phyloP scores from a whole-genome alignment of 2,797 vertebrate genomes.

The Galagoides demidoff region DNA sequence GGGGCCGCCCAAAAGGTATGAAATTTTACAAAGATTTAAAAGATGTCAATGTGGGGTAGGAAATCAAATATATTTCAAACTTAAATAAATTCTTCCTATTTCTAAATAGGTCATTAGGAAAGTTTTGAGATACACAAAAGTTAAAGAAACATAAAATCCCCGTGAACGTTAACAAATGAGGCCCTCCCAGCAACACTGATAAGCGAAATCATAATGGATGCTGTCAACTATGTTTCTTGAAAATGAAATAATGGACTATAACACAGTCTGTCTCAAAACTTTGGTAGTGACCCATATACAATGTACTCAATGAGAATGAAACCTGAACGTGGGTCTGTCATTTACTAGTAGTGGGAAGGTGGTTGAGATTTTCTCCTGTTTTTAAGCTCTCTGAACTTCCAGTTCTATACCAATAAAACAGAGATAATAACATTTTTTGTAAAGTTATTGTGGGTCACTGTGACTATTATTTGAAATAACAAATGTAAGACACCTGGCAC shows the following conservation, averaged over 20 bases:
- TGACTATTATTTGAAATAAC: not conserved
- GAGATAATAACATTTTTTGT: not conserved
- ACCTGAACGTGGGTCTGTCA: not conserved
- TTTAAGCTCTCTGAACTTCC: not conserved
- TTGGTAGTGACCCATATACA: not conserved
- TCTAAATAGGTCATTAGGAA: not conserved
- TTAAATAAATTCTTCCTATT: not conserved
- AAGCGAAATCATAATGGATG: too few relatives aligned
- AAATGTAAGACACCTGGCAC: not conserved
- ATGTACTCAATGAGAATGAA: not conserved
- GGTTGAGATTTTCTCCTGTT: not conserved
- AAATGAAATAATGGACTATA: too few relatives aligned
- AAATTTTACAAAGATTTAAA: slow-evolving; percentile 27
- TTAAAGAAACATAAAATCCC: too few relatives aligned
- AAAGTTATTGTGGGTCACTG: not conserved
- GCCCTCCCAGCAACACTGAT: too few relatives aligned
- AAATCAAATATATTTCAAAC: not conserved
- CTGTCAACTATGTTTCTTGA: too few relatives aligned
- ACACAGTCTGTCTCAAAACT: too few relatives aligned
- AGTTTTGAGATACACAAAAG: too few relatives aligned
- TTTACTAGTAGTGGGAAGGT: not conserved
- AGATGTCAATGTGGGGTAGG: not conserved
- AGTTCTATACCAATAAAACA: not conserved
- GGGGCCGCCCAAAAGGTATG: not conserved
- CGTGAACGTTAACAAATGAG: too few relatives aligned